Percentiles rank a stretch among this genome's conserved stretches.
Evolutionary conservation across 2,797 vertebrate species (phyloP).

Genomic region (Knipowitschia caucasica): DNA sequence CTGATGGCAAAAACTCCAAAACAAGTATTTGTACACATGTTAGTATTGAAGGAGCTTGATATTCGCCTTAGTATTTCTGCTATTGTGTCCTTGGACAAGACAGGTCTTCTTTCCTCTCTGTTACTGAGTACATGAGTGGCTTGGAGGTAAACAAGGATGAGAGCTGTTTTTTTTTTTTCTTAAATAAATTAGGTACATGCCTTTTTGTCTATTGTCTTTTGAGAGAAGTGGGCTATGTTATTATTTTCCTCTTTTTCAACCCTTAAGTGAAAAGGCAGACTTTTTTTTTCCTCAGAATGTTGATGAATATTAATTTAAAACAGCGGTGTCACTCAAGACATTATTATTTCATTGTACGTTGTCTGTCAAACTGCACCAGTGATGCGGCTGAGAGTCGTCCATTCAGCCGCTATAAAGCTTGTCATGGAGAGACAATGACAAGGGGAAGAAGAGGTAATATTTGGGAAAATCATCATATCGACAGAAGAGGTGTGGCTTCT

Average conservation of each 20-base stretch:
- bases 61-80: not conserved
- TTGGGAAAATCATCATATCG: conserved; percentile 9
- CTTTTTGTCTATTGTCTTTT: conserved; percentile 3
- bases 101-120: not conserved
- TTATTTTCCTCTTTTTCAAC: not conserved
- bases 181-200: conserved; percentile 1
- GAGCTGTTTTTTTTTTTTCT: too few species aligned
- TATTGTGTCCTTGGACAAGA: not conserved
- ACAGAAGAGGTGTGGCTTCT: conserved; percentile 7
- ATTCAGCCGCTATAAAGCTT: not conserved
- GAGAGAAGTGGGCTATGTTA: conserved; percentile 1
- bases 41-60: not conserved
- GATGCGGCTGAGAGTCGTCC: not conserved
- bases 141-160: not conserved
- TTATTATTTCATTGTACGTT: conserved; percentile 2
- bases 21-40: not conserved
- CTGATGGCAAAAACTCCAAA: not conserved
- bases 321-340: conserved; percentile 4
- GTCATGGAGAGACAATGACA: not conserved
- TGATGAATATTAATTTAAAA: conserved; percentile 1
- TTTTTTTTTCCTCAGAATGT: not conserved
- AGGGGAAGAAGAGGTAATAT: not conserved
- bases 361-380: not conserved
- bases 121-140: not conserved
- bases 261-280: not conserved